Base-by-base conservation (phyloP, 2,113 vertebrate species). In the Petroica traversi region DNA sequence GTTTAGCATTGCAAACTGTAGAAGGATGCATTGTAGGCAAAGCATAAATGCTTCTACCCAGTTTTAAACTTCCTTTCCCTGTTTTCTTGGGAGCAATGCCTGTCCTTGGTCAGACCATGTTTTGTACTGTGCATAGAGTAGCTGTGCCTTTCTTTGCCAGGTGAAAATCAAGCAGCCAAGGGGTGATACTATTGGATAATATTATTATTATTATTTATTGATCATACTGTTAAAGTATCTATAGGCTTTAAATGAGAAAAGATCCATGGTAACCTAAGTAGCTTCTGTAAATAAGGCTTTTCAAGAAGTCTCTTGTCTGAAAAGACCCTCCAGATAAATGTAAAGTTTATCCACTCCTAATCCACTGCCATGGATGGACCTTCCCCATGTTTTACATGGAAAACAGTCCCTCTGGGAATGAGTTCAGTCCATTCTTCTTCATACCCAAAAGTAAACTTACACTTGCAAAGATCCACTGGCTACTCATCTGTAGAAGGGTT, bases 381-480 rank as follows among this genome's bases (percentile, higher is more conserved):
- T 93, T 74, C 24, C 34, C 8, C 9, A 58, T 38, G 75, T 89
- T 95, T 96, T 94, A 81, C 58, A 89, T 89, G 93, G 57, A 91
- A 97, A 97, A 69, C 43, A 66, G 59, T 90, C 77, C 51, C 84
- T 81, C 93, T 88, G 91, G 52, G 64, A 97, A 85, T 34, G 57
- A 95, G 43, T 90, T 97, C 93, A 76, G 67, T 36, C 80, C 59
- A 57, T 96, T 71, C 78, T 86, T 68, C 40, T 87, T 57, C 54
- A n/a, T 19, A 48, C 12, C 6, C 16, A 85, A 45, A 43, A 74
- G 40, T 17, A 92, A 14, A 51, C 43, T 89, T 78, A 22, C 23
- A 38, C 29, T 63, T 26, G 5, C 28, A 43, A n/a, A 46, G 19
- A 48, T 12, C 24, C 61, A 77, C 18, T 67, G 26, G 26, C 34